Base-by-base conservation (phyloP, 2,113 vertebrate species). In the Gobio gobio region DNA sequence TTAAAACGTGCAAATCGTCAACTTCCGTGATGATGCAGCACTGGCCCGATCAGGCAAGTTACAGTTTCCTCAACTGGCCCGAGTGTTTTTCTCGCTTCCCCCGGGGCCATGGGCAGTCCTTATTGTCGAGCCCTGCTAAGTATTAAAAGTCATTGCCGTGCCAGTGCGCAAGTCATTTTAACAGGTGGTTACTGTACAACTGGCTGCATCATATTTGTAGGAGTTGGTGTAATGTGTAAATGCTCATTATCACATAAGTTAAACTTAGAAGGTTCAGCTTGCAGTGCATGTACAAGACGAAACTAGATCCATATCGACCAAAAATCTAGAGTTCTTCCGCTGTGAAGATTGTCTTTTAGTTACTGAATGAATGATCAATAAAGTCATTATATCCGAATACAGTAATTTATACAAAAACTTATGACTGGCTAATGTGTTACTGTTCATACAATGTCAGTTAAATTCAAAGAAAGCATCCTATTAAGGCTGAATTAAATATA, bases 141-240 rank as follows among this genome's bases (percentile, higher is more conserved):
- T 40, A 9, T 73, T 14, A 47, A n/a, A 73, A 73, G 40, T 10
- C 2, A 45, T 47, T 47, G 43, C 12, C 49, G 13, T 49, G 72
- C 6, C 43, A 24, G 43, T 73, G 43, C 40, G 5, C 20, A 24
- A 47, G 12, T 47, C 22, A 51, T 33, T 59, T 78, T 59, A 77
- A 77, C 10, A 61, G 54, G 5, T 59, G 54, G 12, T 59, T 24
- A 45, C 76, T 61, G 33, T 78, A 61, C 10, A 78, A 12, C 16
- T 24, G 10, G 1, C 0, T 3, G 54, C 13, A 10, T 40, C 43
- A 40, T 58, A n/a, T 13, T 5, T 59, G 33, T 59, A 78, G 10
- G 20, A 78, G 13, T 43, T 59, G 56, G 56, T 61, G 61, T 61
- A 78, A 78, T 61, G 22, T 61, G 76, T 78, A 61, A 78, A 61